Percentiles rank a stretch among this genome's conserved stretches.
Evolutionary conservation across 2,888 invertebrate species (phyloP).

Genomic region (Deilephila elpenor): DNA sequence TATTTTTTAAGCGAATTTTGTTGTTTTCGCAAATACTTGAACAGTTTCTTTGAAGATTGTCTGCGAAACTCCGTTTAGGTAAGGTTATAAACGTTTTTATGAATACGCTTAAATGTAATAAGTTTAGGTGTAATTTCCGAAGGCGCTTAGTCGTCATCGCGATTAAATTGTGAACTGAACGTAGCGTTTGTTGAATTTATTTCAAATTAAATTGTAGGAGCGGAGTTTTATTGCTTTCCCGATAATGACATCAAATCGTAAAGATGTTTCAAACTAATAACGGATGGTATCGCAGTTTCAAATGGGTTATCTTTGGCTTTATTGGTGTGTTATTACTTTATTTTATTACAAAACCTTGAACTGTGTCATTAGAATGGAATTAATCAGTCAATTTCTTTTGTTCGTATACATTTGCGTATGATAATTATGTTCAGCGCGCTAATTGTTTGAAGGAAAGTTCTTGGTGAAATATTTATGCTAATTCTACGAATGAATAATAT

Average conservation of each 20-base stretch:
- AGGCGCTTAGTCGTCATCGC: slow-evolving; percentile 31
- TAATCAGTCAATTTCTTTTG: neutral
- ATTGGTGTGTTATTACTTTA: neutral
- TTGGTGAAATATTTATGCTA: neutral
- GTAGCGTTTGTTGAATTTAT: slow-evolving; percentile 51
- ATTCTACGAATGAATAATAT: neutral
- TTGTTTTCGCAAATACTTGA: slow-evolving; percentile 25
- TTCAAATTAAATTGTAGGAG: slow-evolving; percentile 49
- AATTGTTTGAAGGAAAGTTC: neutral
- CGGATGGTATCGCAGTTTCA: slow-evolving; percentile 34
- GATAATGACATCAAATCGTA: slow-evolving; percentile 59
- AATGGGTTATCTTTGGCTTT: slow-evolving; percentile 16
- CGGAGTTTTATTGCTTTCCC: slow-evolving; percentile 61
- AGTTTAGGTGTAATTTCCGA: slow-evolving; percentile 5
- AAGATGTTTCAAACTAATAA: slow-evolving; percentile 45
- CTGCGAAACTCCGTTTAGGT: slow-evolving; percentile 8
- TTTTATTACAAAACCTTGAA: neutral
- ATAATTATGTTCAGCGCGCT: neutral
- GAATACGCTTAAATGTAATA: neutral
- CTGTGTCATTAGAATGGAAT: neutral
- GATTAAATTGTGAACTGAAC: slow-evolving; percentile 45
- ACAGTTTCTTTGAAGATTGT: slow-evolving; percentile 21
- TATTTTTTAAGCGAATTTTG: slow-evolving; percentile 20
- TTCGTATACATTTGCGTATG: neutral
- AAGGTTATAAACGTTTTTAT: slow-evolving; percentile 11